Conservation (phyloP, 2,113 vertebrate species). For the Protomyctophum bolini region DNA sequence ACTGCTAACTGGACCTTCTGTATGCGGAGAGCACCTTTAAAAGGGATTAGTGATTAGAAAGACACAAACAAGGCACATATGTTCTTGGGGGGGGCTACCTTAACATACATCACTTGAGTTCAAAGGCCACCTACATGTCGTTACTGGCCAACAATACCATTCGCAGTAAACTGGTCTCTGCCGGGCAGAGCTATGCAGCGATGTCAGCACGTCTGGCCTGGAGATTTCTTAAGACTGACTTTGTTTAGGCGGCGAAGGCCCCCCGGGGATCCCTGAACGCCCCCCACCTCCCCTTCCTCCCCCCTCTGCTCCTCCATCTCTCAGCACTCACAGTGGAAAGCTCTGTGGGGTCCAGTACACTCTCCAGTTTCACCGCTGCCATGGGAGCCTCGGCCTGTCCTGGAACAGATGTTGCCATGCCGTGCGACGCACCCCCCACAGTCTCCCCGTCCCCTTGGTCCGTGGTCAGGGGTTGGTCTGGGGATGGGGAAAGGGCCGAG, state of each 20-base stretch:
- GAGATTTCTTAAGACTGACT: slow-evolving; percentile 75
- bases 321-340: slow-evolving; percentile 98
- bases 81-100: slow-evolving; percentile 21
- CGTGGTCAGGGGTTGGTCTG: slow-evolving; percentile 61
- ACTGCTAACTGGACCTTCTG: slow-evolving; percentile 8
- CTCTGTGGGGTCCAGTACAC: slow-evolving; percentile 92
- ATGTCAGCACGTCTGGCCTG: slow-evolving; percentile 59
- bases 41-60: slow-evolving; percentile 14
- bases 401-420: slow-evolving; percentile 72
- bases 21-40: too few relatives aligned
- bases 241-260: slow-evolving; percentile 78
- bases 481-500: slow-evolving; percentile 45
- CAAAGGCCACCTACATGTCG: slow-evolving; percentile 45
- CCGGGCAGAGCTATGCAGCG: slow-evolving; percentile 51
- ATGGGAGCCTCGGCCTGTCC: slow-evolving; percentile 70
- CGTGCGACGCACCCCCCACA: slow-evolving; percentile 67
- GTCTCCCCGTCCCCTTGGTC: slow-evolving; percentile 71
- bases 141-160: slow-evolving; percentile 38
- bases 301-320: slow-evolving; percentile 79
- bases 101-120: slow-evolving; percentile 22
- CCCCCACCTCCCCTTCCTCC: slow-evolving; percentile 36
- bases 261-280: slow-evolving; percentile 48
- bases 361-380: slow-evolving; percentile 83
- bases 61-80: slow-evolving; percentile 9
- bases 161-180: slow-evolving; percentile 47